These are phyloP conservation scores for Sebastes schlegelii DNA, from an alignment of 2,113 vertebrate genomes.

Conservation along the genomic window DNA sequence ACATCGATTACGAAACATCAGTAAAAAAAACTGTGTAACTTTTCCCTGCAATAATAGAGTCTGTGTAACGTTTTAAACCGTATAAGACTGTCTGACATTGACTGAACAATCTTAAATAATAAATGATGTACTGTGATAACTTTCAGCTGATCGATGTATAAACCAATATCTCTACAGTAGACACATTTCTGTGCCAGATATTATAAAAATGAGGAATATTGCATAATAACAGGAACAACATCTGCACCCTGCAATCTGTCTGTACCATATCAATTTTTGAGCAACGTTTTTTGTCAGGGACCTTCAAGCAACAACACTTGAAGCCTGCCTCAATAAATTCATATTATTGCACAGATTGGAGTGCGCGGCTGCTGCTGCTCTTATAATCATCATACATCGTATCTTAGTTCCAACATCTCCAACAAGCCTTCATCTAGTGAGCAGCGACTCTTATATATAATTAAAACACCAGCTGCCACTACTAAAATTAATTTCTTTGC, in stretches of 20 bases:
- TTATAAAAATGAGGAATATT: neutral
- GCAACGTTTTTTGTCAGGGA: neutral
- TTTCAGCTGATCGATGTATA: neutral
- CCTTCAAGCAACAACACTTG: neutral
- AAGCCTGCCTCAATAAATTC: slow-evolving; percentile 11
- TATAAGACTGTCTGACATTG: too few species aligned
- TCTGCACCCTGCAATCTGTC: neutral
- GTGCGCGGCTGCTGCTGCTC: neutral
- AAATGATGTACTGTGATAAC: neutral
- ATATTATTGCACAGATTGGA: neutral
- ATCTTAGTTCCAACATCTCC: slow-evolving; percentile 1
- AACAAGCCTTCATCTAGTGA: neutral
- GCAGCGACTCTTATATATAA: neutral
- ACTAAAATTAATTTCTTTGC: neutral
- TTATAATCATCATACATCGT: neutral
- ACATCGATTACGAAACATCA: too few species aligned
- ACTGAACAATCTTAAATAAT: too few species aligned
- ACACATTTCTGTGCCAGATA: neutral
- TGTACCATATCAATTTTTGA: neutral
- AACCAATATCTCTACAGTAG: neutral
- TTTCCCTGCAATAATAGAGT: too few species aligned
- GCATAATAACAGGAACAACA: neutral
- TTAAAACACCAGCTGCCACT: slow-evolving; percentile 21
- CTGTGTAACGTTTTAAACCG: too few species aligned
- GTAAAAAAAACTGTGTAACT: too few species aligned